These are phyloP conservation scores for Neoascia interrupta DNA, from an alignment of 2,888 invertebrate genomes.

Conservation along the genomic window DNA sequence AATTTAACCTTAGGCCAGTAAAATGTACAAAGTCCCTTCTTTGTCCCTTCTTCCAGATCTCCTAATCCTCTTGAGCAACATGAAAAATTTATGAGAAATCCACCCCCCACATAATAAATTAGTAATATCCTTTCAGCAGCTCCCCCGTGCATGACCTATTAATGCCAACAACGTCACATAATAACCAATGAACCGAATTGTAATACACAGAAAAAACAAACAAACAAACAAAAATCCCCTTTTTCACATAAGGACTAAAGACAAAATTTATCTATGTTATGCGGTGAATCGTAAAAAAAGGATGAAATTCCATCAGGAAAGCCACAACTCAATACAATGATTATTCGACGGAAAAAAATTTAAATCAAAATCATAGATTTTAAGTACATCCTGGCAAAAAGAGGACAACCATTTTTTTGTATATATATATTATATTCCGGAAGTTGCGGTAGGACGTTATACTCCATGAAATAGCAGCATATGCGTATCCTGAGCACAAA, in stretches of 20 bases:
- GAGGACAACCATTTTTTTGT: conserved; percentile 32
- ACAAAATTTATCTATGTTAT: not conserved
- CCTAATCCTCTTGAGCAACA: conserved; percentile 9
- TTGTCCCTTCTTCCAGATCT: no score
- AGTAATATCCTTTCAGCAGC: conserved; percentile 9
- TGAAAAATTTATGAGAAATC: conserved; percentile 8
- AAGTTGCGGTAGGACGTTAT: conserved; percentile 30
- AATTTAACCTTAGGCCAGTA: not conserved
- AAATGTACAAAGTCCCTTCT: conserved; percentile 11
- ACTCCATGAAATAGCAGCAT: conserved; percentile 28
- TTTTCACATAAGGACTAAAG: conserved; percentile 3
- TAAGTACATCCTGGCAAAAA: conserved; percentile 11
- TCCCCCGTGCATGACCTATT: conserved; percentile 17
- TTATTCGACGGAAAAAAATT: not conserved
- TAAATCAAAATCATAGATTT: no score
- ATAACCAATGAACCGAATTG: conserved; percentile 28
- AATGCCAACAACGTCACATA: conserved; percentile 15
- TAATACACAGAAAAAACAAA: not conserved
- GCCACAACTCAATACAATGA: not conserved
- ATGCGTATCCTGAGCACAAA: conserved; percentile 2
- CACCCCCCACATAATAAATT: conserved; percentile 10
- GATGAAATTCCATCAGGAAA: not conserved
- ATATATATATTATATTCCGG: conserved; percentile 9
- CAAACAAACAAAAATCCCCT: not conserved
- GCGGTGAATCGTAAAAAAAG: conserved; percentile 1